Base-by-base conservation (phyloP, 2,888 invertebrate species). In the Cistogaster globosa region DNA sequence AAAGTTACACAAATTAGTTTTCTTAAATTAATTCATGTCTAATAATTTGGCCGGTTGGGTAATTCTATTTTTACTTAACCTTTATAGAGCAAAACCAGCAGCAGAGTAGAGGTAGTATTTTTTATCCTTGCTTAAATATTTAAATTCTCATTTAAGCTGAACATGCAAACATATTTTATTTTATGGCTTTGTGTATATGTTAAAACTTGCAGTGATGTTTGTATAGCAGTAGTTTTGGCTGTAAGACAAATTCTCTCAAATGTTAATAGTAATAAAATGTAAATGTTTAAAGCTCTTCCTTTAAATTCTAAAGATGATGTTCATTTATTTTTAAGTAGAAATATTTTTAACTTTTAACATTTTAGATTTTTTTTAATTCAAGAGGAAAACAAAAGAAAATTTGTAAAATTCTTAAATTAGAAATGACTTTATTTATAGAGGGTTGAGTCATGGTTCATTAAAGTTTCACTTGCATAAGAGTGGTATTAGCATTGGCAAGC, bases 61-160 rank as follows among this genome's bases (percentile, higher is more conserved):
- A 12, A 12, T 42, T 42, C 4, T 42, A 42, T 42, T 42, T 42
- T 42, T 12, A 63, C 51, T 57, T 53, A 53, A 67, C 51, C 42
- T 67, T 84, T 84, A 65, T 65, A 58, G 63, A 69, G 8, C 42
- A 79, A 38, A 60, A 68, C 32, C 32, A 67, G 11, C 7, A 67
- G 7, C 51, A 32, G 26, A 45, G 53, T 45, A 20, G 42, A 38
- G n/a, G 9, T 45, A 60, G 71, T 65, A 60, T 71, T 72, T 76
- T 32, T 80, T 84, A 60, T 60, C 69, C 74, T 53, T 76, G 75
- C 76, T 84, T 84, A 80, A 84, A 84, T 80, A 80, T 80, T 84
- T 72, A 84, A 84, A 76, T 76, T 84, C 72, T 84, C 80, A 84
- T 84, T 84, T 80, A 57, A 72, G n/a, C 55, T 60, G 48, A 83